phyloP scores from a whole-genome alignment of 2,113 vertebrate genomes.

The Butorides virescens region DNA sequence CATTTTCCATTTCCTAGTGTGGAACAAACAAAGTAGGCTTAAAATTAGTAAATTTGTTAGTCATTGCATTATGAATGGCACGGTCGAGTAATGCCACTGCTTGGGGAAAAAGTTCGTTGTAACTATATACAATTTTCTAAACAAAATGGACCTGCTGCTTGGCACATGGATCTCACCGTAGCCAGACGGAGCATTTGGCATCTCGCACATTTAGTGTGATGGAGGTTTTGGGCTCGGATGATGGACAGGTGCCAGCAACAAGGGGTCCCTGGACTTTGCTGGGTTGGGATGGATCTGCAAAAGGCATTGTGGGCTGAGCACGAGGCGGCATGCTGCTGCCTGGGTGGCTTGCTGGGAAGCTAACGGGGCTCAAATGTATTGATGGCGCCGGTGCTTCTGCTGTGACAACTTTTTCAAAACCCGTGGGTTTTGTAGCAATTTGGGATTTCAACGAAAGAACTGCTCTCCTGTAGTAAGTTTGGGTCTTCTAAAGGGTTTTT shows the following conservation, averaged over 20 bases:
- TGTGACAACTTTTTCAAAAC: not conserved
- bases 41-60: constrained; percentile 5
- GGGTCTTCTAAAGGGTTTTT: not conserved
- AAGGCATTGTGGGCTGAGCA: rapidly evolving
- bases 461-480: not conserved
- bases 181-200: not conserved
- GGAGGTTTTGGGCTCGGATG: not conserved
- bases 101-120: not conserved
- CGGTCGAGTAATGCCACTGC: not conserved
- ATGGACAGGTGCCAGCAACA: not conserved
- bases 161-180: not conserved
- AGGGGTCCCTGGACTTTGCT: not conserved
- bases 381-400: not conserved
- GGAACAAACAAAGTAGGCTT: constrained; percentile 22
- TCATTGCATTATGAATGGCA: not conserved
- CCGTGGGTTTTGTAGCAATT: rapidly evolving
- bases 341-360: not conserved
- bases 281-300: not conserved
- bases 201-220: not conserved
- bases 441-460: not conserved
- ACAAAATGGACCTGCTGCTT: not conserved
- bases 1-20: constrained; percentile 39
- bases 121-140: not conserved
- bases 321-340: rapidly evolving
- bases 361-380: not conserved